Percentiles rank a stretch among this genome's conserved stretches.
phyloP scores from a whole-genome alignment of 2,113 vertebrate genomes.

The Nipponia nippon region DNA sequence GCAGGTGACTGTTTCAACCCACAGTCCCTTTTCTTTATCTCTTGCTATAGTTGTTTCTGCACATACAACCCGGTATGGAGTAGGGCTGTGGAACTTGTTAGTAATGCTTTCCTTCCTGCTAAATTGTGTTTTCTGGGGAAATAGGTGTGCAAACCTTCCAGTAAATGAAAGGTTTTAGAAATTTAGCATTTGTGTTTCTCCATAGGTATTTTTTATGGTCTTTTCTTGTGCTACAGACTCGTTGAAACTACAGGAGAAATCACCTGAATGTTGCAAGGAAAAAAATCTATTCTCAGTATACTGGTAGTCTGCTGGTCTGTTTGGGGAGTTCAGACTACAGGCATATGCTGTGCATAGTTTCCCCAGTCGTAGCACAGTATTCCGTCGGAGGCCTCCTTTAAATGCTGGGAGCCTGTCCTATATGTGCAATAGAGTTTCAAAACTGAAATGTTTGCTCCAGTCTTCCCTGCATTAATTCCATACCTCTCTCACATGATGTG shows the following conservation, averaged over 20 bases:
- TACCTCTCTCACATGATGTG: neutral
- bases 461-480: neutral
- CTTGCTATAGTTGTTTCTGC: neutral
- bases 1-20: neutral
- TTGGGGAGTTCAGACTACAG: neutral
- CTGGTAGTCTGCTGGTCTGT: neutral
- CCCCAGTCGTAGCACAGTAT: neutral
- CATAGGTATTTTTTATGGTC: neutral
- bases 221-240: neutral
- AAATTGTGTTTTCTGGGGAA: neutral
- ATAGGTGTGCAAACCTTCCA: neutral
- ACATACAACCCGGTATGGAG: rapidly evolving
- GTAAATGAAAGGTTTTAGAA: neutral
- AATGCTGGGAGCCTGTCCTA: neutral
- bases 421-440: neutral
- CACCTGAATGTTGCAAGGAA: neutral
- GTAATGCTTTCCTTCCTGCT: neutral
- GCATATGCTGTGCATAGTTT: neutral
- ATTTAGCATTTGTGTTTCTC: neutral
- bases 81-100: neutral
- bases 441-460: neutral
- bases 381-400: neutral
- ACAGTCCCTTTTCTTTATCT: neutral
- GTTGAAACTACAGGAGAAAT: neutral
- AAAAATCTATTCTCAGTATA: neutral